These are phyloP conservation scores for Dicranocentrus wangi DNA, from an alignment of 2,888 invertebrate species.

Conservation along the genomic window DNA sequence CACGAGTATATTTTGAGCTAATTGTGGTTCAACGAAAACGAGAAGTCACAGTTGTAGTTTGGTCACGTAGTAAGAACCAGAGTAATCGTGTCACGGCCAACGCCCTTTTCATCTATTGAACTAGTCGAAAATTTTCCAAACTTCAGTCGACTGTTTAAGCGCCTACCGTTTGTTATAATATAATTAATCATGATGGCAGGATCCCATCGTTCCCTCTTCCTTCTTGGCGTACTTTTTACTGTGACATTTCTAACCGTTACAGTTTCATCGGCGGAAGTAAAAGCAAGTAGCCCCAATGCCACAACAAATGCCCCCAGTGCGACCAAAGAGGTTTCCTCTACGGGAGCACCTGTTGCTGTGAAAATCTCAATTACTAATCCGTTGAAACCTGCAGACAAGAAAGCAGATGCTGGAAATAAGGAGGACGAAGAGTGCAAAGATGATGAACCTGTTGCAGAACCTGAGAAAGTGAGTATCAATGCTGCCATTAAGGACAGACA, in stretches of 20 bases:
- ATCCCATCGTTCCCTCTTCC: background rate
- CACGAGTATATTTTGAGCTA: no score
- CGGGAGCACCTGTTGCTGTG: background rate
- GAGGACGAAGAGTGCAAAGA: conserved; percentile 30
- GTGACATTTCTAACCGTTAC: background rate
- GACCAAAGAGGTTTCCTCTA: background rate
- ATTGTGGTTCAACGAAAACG: no score
- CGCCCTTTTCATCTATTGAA: conserved; percentile 5
- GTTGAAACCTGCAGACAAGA: background rate
- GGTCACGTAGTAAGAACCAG: no score
- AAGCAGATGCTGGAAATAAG: background rate
- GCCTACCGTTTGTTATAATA: no score
- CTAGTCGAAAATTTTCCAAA: no score
- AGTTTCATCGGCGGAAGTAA: conserved; percentile 1
- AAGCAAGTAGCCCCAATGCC: background rate
- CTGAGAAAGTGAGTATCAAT: background rate
- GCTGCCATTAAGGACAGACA: conserved; percentile 7
- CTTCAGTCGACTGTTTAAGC: no score
- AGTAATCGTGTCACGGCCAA: background rate
- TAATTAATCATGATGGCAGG: background rate
- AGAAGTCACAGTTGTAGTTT: no score
- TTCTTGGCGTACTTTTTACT: background rate
- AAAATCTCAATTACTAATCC: background rate
- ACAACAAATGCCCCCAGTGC: background rate
- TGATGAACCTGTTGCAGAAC: conserved; percentile 30